A percentile compares a stretch with the other conserved stretches of the same genome.
Evolutionary conservation across 2,113 vertebrate species (phyloP).

Genomic region (Brevimyrus niger): DNA sequence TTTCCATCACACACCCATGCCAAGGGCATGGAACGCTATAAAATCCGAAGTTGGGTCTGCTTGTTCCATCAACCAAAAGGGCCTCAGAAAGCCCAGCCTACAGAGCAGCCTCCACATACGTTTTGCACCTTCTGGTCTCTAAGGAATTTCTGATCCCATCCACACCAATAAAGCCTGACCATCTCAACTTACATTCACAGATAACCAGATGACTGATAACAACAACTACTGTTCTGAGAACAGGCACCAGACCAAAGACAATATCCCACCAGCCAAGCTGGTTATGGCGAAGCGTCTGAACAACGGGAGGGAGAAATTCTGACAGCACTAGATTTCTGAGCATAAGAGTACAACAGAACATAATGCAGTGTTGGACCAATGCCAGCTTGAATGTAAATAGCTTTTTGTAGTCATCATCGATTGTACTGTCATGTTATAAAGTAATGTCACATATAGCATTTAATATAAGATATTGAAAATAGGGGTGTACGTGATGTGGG

Average conservation of each 20-base stretch:
- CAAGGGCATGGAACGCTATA: constrained; percentile 3
- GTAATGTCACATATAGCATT: no score
- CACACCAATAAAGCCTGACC: not conserved
- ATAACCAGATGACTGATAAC: not conserved
- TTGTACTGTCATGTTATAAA: not conserved
- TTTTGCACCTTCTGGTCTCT: not conserved
- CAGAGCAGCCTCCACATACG: not conserved
- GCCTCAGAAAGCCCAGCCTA: not conserved
- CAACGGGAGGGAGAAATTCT: not conserved
- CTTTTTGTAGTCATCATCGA: not conserved
- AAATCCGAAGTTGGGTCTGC: not conserved
- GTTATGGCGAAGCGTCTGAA: not conserved
- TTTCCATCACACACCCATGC: not conserved
- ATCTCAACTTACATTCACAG: not conserved
- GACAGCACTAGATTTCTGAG: not conserved
- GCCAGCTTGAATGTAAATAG: not conserved
- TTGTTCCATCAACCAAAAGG: not conserved
- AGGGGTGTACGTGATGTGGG: no score
- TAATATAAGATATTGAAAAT: no score
- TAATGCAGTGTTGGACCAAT: not conserved
- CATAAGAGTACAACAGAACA: not conserved
- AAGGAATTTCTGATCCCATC: not conserved
- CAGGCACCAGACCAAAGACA: not conserved
- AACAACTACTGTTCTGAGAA: not conserved
- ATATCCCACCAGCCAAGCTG: not conserved